Evolutionary conservation across 2,888 invertebrate species (phyloP).

Genomic region (Drosophila mulleri): DNA sequence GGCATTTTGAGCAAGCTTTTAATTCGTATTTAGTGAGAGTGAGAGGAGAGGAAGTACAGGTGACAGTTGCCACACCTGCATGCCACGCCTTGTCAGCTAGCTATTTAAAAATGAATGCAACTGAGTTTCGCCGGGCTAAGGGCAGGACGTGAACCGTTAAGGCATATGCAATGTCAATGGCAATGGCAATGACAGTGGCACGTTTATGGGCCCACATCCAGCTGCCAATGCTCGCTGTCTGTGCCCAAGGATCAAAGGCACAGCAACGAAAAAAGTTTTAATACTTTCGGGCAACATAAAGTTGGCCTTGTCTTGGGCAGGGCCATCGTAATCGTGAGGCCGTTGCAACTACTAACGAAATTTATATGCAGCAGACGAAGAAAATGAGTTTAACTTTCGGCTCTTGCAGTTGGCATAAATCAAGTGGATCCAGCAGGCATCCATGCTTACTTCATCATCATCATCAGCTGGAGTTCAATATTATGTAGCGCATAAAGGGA

Average conservation of each 20-base stretch:
- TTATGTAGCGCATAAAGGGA: constrained; percentile 24
- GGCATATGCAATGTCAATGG: constrained; percentile 27
- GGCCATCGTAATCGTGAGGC: constrained; percentile 7
- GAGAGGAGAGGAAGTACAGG: constrained; percentile 24
- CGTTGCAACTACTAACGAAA: constrained; percentile 44
- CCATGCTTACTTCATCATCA: constrained; percentile 24
- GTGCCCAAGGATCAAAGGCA: constrained; percentile 55
- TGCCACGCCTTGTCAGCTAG: constrained; percentile 24
- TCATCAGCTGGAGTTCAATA: constrained; percentile 31
- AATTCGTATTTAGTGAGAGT: constrained; percentile 52
- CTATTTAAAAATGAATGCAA: constrained; percentile 74
- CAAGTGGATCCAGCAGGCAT: neutral
- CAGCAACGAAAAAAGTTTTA: constrained; percentile 51
- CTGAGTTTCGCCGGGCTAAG: constrained; percentile 40
- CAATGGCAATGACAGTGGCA: constrained; percentile 11
- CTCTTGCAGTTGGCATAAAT: constrained; percentile 17
- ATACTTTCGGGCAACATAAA: constrained; percentile 61
- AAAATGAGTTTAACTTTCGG: constrained; percentile 42
- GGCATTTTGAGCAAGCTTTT: constrained; percentile 59
- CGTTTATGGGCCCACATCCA: constrained; percentile 36
- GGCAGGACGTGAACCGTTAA: constrained; percentile 15
- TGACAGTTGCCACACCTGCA: constrained; percentile 28
- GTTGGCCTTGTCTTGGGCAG: constrained; percentile 32
- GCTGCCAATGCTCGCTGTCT: constrained; percentile 25
- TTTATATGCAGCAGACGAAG: constrained; percentile 66